Percentiles rank a stretch among this genome's conserved stretches.
Conservation (phyloP, 2,113 vertebrate species). For the Otus sunia region DNA sequence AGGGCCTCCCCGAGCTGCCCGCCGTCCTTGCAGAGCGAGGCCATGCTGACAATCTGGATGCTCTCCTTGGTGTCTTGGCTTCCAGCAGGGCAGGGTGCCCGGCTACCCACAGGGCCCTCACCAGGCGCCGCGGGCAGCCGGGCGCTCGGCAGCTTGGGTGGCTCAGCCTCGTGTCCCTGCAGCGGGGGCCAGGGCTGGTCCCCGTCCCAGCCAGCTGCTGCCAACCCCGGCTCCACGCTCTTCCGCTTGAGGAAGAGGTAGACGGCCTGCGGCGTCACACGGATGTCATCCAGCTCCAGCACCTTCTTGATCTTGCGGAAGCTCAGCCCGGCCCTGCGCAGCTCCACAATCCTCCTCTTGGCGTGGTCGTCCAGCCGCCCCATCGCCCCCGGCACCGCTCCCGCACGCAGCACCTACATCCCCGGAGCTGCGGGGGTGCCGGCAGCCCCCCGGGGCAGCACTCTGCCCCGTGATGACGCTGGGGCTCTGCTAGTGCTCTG, state of each 20-base stretch:
- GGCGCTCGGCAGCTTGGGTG: not conserved
- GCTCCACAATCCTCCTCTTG: conserved; percentile 85
- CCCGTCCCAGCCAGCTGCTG: conserved; percentile 56
- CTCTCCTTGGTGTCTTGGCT: conserved; percentile 61
- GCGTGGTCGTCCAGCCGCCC: conserved; percentile 82
- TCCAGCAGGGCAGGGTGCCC: accelerated
- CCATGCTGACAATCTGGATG: conserved; percentile 78
- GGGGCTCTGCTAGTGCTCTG: not conserved
- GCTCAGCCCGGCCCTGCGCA: conserved; percentile 82
- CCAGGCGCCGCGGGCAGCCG: not conserved
- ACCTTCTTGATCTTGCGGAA: conserved; percentile 88
- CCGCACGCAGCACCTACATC: not conserved
- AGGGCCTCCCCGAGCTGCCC: not conserved
- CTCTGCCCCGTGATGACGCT: accelerated
- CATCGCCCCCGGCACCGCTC: conserved; percentile 56
- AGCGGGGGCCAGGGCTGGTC: conserved; percentile 68
- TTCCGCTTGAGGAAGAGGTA: conserved; percentile 85
- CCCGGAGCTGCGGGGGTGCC: accelerated
- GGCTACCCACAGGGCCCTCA: not conserved
- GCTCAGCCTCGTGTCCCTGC: conserved; percentile 21
- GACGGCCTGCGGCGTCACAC: conserved; percentile 82
- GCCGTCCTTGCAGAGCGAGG: conserved; percentile 68
- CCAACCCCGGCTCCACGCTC: conserved; percentile 42
- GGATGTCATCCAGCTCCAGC: conserved; percentile 86
- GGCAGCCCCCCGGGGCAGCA: not conserved